Percentiles rank a stretch among this genome's conserved stretches.
Conservation (phyloP, 2,113 vertebrate genomes). For the mouse (Mus musculus) region GRCm39 chr2:78224501-78225000, state of each 20-base stretch:
- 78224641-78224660: conserved; percentile 1
- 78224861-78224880: no score
- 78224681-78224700: not conserved
- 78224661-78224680: not conserved
- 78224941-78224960: not conserved
- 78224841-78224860: not conserved
- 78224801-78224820: not conserved
- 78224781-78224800: not conserved
- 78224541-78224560: not conserved
- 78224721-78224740: not conserved
- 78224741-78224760: not conserved
- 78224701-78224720: not conserved
- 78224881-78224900: not conserved
- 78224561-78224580: not conserved
- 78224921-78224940: not conserved
- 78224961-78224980: not conserved
- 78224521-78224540: not conserved
- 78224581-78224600: not conserved
- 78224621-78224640: not conserved
- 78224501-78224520: not conserved
- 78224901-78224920: not conserved
- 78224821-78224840: not conserved
- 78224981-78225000: conserved; percentile 29
- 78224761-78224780: not conserved
- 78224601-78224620: not conserved